phyloP scores from a whole-genome alignment of 2,797 vertebrate species.

The Anomalospiza imberbis region DNA sequence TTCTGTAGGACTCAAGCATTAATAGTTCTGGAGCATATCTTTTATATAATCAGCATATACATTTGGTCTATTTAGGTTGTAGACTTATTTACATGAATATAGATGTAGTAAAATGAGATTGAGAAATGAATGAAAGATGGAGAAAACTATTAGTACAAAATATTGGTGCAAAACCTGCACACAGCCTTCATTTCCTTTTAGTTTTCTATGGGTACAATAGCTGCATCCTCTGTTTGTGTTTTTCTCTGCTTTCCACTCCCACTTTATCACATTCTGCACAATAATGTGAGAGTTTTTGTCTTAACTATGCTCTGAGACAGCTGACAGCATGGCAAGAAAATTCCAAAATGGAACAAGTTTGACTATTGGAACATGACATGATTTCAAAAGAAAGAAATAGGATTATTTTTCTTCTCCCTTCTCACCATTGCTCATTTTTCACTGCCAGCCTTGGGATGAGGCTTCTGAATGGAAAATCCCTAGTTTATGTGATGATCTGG shows the following conservation, averaged over 20 bases:
- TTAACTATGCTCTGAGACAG: not conserved
- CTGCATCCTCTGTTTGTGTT: not conserved
- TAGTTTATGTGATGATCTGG: not conserved
- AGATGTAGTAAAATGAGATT: not conserved
- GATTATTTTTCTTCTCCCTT: not conserved
- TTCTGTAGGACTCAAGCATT: not conserved
- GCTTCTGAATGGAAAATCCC: not conserved
- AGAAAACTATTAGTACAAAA: not conserved
- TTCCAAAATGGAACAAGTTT: not conserved
- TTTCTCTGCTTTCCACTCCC: not conserved
- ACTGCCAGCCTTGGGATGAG: not conserved
- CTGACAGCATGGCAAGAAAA: not conserved
- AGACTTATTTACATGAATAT: not conserved
- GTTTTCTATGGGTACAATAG: not conserved
- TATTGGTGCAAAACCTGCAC: not conserved
- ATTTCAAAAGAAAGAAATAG: not conserved
- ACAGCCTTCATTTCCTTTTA: not conserved
- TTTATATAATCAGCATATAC: not conserved
- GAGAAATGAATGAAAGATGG: not conserved
- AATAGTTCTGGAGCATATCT: not conserved
- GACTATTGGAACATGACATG: not conserved
- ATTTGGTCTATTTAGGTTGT: not conserved
- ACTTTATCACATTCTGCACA: not conserved
- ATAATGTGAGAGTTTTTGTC: not conserved
- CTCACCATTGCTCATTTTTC: not conserved